Conservation (phyloP, 2,888 invertebrate genomes). For the Drosophila neonasuta region DNA sequence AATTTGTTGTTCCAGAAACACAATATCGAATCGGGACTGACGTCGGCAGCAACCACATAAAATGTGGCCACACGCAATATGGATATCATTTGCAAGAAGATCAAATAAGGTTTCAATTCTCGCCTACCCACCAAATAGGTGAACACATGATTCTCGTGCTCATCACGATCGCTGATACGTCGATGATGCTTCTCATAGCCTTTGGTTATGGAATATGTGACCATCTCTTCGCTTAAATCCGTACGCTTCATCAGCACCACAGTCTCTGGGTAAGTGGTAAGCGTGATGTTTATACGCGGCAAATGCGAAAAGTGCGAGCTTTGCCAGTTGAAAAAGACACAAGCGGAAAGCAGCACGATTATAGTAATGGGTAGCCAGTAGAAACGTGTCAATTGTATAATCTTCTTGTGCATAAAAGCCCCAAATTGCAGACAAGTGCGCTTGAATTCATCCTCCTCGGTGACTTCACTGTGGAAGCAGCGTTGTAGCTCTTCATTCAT, state of each 20-base stretch:
- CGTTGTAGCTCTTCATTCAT: background rate
- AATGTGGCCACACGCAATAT: slow-evolving; percentile 4
- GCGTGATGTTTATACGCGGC: background rate
- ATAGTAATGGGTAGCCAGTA: slow-evolving; percentile 1
- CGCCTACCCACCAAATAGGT: slow-evolving; percentile 9
- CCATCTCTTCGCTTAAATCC: background rate
- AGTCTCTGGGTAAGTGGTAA: background rate
- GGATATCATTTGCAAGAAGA: slow-evolving; percentile 3
- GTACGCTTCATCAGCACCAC: slow-evolving; percentile 4
- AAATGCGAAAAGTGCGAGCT: slow-evolving; percentile 10
- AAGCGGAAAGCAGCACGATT: background rate
- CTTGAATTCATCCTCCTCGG: background rate
- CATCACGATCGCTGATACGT: background rate
- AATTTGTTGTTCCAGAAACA: slow-evolving; percentile 26
- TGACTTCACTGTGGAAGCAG: background rate
- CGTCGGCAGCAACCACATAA: slow-evolving; percentile 11
- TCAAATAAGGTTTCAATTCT: slow-evolving; percentile 11
- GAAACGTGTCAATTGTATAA: background rate
- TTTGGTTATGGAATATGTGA: background rate
- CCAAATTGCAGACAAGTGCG: background rate
- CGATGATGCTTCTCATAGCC: background rate
- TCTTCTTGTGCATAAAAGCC: background rate
- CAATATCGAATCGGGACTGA: background rate
- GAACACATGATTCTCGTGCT: background rate
- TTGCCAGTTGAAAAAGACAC: slow-evolving; percentile 2